Evolutionary conservation across 2,113 vertebrate species (phyloP), one percentile per base, ranked within the genome.

Genomic region (Xenopus borealis): DNA sequence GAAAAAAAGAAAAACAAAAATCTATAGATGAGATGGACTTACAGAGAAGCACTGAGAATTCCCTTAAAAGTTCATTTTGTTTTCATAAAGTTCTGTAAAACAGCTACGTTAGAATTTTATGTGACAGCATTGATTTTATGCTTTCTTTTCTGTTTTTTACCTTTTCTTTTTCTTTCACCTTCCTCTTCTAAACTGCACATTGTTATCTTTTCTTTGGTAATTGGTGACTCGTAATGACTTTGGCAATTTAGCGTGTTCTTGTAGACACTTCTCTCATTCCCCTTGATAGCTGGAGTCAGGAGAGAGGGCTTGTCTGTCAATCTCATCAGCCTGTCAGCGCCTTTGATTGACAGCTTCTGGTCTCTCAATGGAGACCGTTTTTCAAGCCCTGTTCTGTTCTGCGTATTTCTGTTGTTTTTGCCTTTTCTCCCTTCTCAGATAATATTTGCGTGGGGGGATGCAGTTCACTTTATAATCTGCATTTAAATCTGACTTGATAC

Each of bases 141-240:
- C 73, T 64, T 69, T 50, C 65, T 75, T 76, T 69, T 69, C 57
- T 44, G 44, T 45, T 23, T 23, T 16, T 64, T 55, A 50, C 47
- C 14, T 16, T 50, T 50, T 64, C 50, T 70, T 69, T 62, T 62
- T 75, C 67, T 33, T 57, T 58, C 10, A 7, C 55, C 10, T 77
- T 64, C 66, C 64, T 70, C 67, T 69, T 91, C 90, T 91, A 90
- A 93, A 92, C 89, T 92, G 91, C 87, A 89, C 89, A 88, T 91
- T 92, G 90, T 93, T 94, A 92, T 95, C 91, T 91, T 95, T 93
- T 93, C 91, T 90, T 93, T 92, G 89, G 94, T 95, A 93, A 96
- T 95, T 95, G 94, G 92, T 92, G 91, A 88, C 86, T 90, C 92
- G 92, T 95, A 96, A 96, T 95, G 94, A 94, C 93, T 96, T 94